Conservation (phyloP, 2,888 invertebrate species). For the Dryobota labecula region DNA sequence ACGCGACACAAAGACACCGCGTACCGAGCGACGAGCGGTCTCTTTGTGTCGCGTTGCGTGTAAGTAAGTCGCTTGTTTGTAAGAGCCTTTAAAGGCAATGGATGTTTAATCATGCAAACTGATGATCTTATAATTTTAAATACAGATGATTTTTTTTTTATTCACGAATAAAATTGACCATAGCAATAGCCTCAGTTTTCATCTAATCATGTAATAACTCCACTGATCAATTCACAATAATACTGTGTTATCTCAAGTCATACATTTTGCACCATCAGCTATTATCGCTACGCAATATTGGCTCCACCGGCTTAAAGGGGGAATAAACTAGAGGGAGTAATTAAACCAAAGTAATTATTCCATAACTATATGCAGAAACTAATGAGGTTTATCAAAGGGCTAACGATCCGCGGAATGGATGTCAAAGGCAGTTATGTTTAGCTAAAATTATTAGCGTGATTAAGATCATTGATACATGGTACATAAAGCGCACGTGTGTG, state of each 20-base stretch:
- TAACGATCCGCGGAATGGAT: conserved; percentile 59
- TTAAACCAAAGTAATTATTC: conserved; percentile 60
- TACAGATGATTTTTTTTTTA: too few relatives aligned
- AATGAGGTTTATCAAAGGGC: conserved; percentile 66
- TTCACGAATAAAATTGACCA: background rate
- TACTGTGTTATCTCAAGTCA: conserved; percentile 73
- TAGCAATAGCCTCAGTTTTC: conserved; percentile 40
- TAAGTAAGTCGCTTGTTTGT: too few relatives aligned
- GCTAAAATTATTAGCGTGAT: conserved; percentile 48
- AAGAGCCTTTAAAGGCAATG: too few relatives aligned
- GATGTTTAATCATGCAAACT: background rate
- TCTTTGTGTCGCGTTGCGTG: too few relatives aligned
- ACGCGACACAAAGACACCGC: too few relatives aligned
- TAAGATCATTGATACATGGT: conserved; percentile 45
- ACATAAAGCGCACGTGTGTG: conserved; percentile 32
- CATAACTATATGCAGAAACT: conserved; percentile 61
- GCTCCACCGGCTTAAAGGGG: conserved; percentile 36
- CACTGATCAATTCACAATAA: conserved; percentile 68
- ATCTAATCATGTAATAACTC: conserved; percentile 62
- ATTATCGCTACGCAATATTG: conserved; percentile 72
- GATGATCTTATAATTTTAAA: background rate
- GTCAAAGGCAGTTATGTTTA: conserved; percentile 61
- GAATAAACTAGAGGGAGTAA: conserved; percentile 49
- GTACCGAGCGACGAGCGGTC: too few relatives aligned
- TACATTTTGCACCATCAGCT: conserved; percentile 75